These are phyloP conservation scores for Whitmania pigra DNA, from an alignment of 1,140 invertebrate species.

Conservation along the genomic window DNA sequence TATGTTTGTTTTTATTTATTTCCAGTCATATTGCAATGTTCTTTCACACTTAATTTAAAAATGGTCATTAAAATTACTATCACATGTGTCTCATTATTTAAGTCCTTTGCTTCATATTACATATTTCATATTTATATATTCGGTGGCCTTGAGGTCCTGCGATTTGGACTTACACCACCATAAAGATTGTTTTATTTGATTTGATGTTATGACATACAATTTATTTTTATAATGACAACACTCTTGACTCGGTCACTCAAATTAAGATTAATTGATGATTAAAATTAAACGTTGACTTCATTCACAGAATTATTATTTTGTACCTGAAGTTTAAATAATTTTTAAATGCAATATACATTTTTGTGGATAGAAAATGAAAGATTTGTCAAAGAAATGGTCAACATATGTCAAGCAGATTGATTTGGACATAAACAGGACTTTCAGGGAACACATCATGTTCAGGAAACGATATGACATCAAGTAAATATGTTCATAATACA, in stretches of 20 bases:
- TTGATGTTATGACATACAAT: too few relatives aligned
- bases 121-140: too few relatives aligned
- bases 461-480: constrained; percentile 85
- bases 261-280: background rate
- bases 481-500: constrained; percentile 29
- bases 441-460: constrained; percentile 89
- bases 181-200: too few relatives aligned
- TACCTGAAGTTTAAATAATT: background rate
- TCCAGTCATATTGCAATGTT: too few relatives aligned
- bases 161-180: too few relatives aligned
- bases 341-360: background rate
- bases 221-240: background rate
- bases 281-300: background rate
- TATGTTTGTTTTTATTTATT: too few relatives aligned
- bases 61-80: too few relatives aligned
- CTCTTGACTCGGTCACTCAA: background rate
- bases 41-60: too few relatives aligned
- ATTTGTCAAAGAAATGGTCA: constrained; percentile 72
- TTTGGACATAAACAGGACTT: constrained; percentile 95
- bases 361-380: constrained; percentile 60
- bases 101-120: too few relatives aligned
- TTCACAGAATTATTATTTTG: background rate
- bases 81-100: too few relatives aligned
- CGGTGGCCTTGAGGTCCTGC: too few relatives aligned
- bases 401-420: constrained; percentile 97